Conservation (phyloP, 1,140 invertebrate species). For the Oncopodura yosiiana region DNA sequence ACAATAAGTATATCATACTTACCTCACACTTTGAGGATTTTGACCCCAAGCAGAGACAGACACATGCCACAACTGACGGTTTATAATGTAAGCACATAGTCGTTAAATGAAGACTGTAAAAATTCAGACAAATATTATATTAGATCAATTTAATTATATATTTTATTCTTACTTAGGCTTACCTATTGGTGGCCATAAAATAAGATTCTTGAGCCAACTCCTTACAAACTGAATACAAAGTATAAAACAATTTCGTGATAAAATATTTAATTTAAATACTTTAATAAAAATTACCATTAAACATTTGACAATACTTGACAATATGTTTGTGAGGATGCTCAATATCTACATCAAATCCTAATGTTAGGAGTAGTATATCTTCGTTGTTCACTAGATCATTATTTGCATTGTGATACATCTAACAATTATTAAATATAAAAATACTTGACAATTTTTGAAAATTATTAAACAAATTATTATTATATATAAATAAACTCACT, state of each 20-base stretch:
- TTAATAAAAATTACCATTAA: slow-evolving; percentile 63
- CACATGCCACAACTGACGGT: slow-evolving; percentile 90
- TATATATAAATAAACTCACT: slow-evolving; percentile 40
- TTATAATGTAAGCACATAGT: slow-evolving; percentile 94
- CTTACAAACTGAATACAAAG: slow-evolving; percentile 64
- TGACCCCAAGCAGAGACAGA: slow-evolving; percentile 91
- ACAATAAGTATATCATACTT: slow-evolving; percentile 39
- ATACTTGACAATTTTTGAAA: background rate
- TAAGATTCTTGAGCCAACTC: slow-evolving; percentile 94
- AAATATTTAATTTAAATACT: background rate
- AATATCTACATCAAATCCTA: slow-evolving; percentile 92
- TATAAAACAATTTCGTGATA: too few relatives aligned
- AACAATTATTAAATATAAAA: too few relatives aligned
- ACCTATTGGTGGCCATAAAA: slow-evolving; percentile 95
- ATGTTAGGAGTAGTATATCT: slow-evolving; percentile 86
- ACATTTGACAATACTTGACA: slow-evolving; percentile 84
- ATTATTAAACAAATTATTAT: too few relatives aligned
- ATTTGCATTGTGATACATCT: slow-evolving; percentile 63
- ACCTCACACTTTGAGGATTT: slow-evolving; percentile 95
- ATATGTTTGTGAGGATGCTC: slow-evolving; percentile 96
- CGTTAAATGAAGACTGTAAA: slow-evolving; percentile 79
- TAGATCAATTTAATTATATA: background rate
- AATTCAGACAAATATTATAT: slow-evolving; percentile 32
- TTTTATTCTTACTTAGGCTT: too few relatives aligned
- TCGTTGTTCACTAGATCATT: slow-evolving; percentile 92